Base-by-base conservation (phyloP, 1,140 invertebrate genomes). In the Drosophila ercepeae region DNA sequence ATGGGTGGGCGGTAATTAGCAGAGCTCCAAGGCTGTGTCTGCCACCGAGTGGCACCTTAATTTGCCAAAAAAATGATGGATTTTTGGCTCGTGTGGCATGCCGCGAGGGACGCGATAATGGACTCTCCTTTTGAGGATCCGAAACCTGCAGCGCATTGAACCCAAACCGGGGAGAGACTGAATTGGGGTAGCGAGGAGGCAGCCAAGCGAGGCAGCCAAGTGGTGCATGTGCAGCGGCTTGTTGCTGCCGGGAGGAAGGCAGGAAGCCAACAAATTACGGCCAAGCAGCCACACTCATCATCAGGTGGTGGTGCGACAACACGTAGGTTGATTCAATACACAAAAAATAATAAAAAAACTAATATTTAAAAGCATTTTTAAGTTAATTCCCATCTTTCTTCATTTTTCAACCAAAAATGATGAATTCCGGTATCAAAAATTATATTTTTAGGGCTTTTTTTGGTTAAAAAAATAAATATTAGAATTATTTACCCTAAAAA, bases 161-260 rank as follows among this genome's bases (percentile, higher is more conserved):
- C 81, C 81, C 73, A 65, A 77, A 88, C 69, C 41, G 13, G 8
- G 16, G 18, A n/a, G 50, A 50, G 29, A n/a, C n/a, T n/a, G 45
- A 51, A 51, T 39, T 13, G 44, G 27, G 19, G 21, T 25, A 14
- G 27, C 42, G 72, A 25, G 44, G 34, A n/a, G n/a, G 19, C 25
- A 14, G 19, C 21, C 21, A 21, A 21, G 21, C 21, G 21, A 52
- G 73, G 67, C 63, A 73, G 69, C 81, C 73, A 84, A 76, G 81
- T 82, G 82, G 73, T 78, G 82, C 78, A 86, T 86, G 81, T 86
- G 81, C 81, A 86, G 63, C 81, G 76, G 81, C 81, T 88, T 86
- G 81, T 88, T 86, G 81, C 81, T 88, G 82, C 75, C 82, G 82
- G 46, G 73, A 77, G 46, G 9, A 23, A 23, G 49, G 65, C 54